phyloP scores from a whole-genome alignment of 2,113 vertebrate species.

The Psittacara wagleri region DNA sequence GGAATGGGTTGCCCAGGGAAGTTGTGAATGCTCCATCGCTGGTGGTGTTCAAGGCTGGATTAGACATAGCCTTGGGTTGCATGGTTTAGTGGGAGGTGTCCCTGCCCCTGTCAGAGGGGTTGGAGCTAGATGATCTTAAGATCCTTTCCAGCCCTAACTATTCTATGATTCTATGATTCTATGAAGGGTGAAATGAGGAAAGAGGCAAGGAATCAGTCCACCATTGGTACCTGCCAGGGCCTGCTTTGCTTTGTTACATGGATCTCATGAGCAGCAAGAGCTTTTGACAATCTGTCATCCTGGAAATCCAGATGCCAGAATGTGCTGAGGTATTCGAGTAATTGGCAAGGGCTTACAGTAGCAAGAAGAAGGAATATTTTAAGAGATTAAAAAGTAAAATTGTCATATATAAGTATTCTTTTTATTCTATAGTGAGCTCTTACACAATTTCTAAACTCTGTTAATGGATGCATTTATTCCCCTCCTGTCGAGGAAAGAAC shows the following conservation, averaged over 20 bases:
- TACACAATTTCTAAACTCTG: not conserved
- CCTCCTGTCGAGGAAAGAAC: not conserved
- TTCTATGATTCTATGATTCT: too few relatives aligned
- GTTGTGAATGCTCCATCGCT: too few relatives aligned
- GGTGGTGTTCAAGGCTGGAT: too few relatives aligned
- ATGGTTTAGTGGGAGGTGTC: too few relatives aligned
- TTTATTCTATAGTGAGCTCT: not conserved
- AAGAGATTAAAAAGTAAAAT: not conserved
- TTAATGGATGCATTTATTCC: not conserved
- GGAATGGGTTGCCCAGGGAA: too few relatives aligned
- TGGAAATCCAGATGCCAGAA: not conserved
- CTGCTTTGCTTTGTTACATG: not conserved
- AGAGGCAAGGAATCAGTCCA: not conserved
- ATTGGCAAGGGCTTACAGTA: not conserved
- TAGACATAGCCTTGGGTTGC: too few relatives aligned
- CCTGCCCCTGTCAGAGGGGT: too few relatives aligned
- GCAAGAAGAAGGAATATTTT: not conserved
- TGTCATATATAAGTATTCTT: not conserved
- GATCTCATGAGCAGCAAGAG: not conserved
- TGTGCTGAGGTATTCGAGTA: not conserved
- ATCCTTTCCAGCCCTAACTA: too few relatives aligned
- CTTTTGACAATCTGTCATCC: not conserved
- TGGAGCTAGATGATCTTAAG: too few relatives aligned
- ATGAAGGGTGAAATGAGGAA: not conserved
- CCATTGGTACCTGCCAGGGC: not conserved